Percentiles rank a stretch among this genome's conserved stretches.
Conservation (phyloP, 2,888 invertebrate species). For the Cephus sareptanus region DNA sequence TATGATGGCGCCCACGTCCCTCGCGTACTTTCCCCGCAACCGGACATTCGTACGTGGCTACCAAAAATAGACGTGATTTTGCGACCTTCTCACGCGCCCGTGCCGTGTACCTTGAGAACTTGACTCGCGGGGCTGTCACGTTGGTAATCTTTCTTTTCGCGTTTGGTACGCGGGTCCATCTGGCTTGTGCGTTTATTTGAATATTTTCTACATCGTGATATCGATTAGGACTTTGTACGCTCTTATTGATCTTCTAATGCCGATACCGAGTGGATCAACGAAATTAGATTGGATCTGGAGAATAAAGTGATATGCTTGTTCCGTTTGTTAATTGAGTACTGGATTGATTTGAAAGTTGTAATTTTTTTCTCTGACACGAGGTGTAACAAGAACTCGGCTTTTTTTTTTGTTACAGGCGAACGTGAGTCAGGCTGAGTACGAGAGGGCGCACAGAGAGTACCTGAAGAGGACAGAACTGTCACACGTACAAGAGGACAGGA, state of each 20-base stretch:
- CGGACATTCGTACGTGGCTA: not conserved
- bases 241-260: not conserved
- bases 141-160: not conserved
- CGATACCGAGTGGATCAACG: not conserved
- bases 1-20: not conserved
- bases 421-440: constrained; percentile 74
- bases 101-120: not conserved
- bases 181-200: not conserved
- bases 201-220: not conserved
- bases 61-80: not conserved
- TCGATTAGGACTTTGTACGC: not conserved
- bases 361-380: not conserved
- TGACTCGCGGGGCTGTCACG: not conserved
- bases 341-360: not conserved
- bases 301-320: not conserved
- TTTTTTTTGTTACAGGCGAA: constrained; percentile 68
- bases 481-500: constrained; percentile 37
- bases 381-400: not conserved
- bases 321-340: not conserved
- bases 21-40: not conserved
- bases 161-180: not conserved
- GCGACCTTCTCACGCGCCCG: not conserved
- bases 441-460: constrained; percentile 72
- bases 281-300: not conserved
- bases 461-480: constrained; percentile 60